These are phyloP conservation scores for Phalacrocorax pelagicus DNA, from an alignment of 2,113 vertebrate species.

Conservation along the genomic window DNA sequence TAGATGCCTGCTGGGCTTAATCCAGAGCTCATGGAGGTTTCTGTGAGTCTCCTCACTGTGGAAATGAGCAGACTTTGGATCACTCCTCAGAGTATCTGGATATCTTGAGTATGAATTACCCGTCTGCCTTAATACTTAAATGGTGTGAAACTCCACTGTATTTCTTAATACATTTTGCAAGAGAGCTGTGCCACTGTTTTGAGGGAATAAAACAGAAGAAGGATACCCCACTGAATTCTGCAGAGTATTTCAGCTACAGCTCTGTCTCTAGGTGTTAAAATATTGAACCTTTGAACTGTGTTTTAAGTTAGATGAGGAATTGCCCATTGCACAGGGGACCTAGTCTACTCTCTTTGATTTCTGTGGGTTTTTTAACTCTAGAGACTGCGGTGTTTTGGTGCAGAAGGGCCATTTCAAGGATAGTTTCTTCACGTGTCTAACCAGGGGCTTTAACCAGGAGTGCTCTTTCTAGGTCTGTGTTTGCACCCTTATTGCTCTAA, in stretches of 20 bases:
- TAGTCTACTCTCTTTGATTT: background rate
- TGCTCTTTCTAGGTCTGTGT: conserved; percentile 57
- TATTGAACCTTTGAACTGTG: background rate
- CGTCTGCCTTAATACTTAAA: conserved; percentile 34
- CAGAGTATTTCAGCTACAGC: background rate
- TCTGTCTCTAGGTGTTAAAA: background rate
- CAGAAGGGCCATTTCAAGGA: background rate
- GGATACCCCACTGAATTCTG: background rate
- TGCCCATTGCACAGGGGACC: background rate
- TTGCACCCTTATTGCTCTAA: conserved; percentile 44
- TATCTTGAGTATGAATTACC: conserved; percentile 5
- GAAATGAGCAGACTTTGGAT: conserved; percentile 20
- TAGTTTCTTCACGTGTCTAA: background rate
- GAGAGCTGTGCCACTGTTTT: background rate
- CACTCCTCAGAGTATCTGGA: background rate
- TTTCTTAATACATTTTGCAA: conserved; percentile 19
- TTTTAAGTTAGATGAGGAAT: conserved; percentile 34
- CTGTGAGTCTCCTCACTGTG: background rate
- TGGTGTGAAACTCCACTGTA: background rate
- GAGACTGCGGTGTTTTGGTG: background rate
- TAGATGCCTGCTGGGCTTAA: background rate
- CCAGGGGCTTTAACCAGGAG: conserved; percentile 49
- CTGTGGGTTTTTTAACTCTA: background rate
- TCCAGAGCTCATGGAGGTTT: background rate
- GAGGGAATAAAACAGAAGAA: background rate